phyloP scores from a whole-genome alignment of 2,888 invertebrate genomes.

The Rugalucina vietnamica region DNA sequence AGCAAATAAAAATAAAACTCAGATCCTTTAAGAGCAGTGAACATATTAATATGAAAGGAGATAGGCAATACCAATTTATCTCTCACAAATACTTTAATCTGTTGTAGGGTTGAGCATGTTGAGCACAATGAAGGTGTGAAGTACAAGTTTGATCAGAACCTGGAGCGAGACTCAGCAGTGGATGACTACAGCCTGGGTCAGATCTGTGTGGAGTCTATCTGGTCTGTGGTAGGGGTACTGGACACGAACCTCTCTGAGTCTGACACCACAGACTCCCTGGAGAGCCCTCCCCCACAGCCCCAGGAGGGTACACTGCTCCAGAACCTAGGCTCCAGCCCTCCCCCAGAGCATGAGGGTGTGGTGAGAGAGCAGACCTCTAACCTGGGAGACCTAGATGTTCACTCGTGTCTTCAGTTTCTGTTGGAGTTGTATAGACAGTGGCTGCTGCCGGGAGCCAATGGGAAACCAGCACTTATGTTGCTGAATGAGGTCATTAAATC shows the following conservation, averaged over 20 bases:
- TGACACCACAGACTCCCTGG: slow-evolving; percentile 76
- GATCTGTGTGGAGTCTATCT: slow-evolving; percentile 82
- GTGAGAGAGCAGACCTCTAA: slow-evolving; percentile 80
- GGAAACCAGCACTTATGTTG: slow-evolving; percentile 82
- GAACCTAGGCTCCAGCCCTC: slow-evolving; percentile 28
- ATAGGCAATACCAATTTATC: too few species aligned
- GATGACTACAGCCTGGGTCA: slow-evolving; percentile 78
- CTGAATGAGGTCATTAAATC: slow-evolving; percentile 84
- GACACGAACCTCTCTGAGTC: slow-evolving; percentile 71
- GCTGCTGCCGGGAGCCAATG: slow-evolving; percentile 85
- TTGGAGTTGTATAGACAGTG: slow-evolving; percentile 95
- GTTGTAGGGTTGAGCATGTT: not conserved
- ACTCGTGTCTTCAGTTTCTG: slow-evolving; percentile 96
- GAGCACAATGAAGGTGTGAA: slow-evolving; percentile 36
- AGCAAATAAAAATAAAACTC: too few species aligned
- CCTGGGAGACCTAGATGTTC: slow-evolving; percentile 90
- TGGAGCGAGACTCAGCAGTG: slow-evolving; percentile 76
- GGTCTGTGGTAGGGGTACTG: slow-evolving; percentile 81
- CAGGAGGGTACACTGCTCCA: slow-evolving; percentile 33
- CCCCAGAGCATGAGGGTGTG: slow-evolving; percentile 29
- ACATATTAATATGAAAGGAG: too few species aligned
- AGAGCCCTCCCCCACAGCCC: slow-evolving; percentile 71
- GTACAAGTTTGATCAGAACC: slow-evolving; percentile 78
- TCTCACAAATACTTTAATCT: too few species aligned
- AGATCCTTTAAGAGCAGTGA: too few species aligned